Evolutionary conservation across 2,888 invertebrate genomes (phyloP), one percentile per base, ranked within the genome.

Genomic region (Sesia bembeciformis): DNA sequence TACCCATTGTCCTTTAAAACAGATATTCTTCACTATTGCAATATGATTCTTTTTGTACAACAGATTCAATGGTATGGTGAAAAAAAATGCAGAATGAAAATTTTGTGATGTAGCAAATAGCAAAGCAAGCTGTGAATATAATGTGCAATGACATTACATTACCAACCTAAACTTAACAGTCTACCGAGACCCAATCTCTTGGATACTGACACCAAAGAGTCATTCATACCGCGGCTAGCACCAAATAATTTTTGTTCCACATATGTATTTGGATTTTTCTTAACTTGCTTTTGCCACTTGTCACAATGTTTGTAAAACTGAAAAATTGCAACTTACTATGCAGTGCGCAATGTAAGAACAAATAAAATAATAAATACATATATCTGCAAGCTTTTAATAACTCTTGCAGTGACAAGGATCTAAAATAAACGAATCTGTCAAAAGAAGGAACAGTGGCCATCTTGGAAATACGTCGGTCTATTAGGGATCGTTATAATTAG

Each of bases 251-350:
- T 76, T 67, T 84, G 82, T 77, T 94, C 93, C 67, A 74, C 74
- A 68, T 91, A 89, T 54, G 93, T 90, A 55, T 83, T 80, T 56
- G 92, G 91, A 83, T 94, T 94, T 74, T 92, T 91, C 77, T 94
- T 92, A 61, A 95, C 92, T 80, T 93, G 91, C 69, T 80, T 84
- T 78, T 84, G 88, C 94, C 95, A 95, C 74, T 90, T 92, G 67
- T 90, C 83, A 87, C 95, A 95, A 64, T 91, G 87, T 89, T 94
- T 94, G 87, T 95, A 95, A 90, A 95, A 95, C 94, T 95, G 84
- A 71, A 92, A 46, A 46, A 23, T 46, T 46, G 46, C 8, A 46
- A 46, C 46, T 46, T 46, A 6, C n/a, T 5, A 46, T 46, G 46
- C 46, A 46, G 4, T 46, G 8, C 8, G 41, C 7, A 54, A 52